phyloP scores from a whole-genome alignment of 2,888 invertebrate genomes.

The Euproctis similis region DNA sequence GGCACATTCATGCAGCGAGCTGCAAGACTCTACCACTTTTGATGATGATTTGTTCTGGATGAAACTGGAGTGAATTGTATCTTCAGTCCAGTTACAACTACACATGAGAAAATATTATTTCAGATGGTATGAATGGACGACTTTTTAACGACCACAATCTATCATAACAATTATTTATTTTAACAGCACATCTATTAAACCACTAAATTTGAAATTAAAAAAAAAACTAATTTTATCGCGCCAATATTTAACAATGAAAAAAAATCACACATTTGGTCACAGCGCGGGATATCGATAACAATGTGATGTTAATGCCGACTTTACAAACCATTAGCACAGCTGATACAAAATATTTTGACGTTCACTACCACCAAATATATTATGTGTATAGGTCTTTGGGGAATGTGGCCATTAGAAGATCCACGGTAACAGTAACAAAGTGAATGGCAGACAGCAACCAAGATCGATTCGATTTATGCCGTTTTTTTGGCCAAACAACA shows the following conservation, averaged over 20 bases:
- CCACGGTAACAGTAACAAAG: conserved; percentile 44
- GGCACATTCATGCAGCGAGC: too few species aligned
- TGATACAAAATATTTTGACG: conserved; percentile 74
- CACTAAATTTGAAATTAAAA: too few species aligned
- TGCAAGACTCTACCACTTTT: too few species aligned
- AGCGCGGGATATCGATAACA: conserved; percentile 43
- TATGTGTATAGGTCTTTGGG: conserved; percentile 63
- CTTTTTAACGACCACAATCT: too few species aligned
- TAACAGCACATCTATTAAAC: too few species aligned
- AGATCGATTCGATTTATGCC: conserved; percentile 74
- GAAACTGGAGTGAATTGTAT: too few species aligned
- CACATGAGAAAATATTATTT: too few species aligned
- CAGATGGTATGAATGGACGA: too few species aligned
- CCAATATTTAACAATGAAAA: not conserved
- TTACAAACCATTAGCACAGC: conserved; percentile 67
- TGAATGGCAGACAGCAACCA: conserved; percentile 58
- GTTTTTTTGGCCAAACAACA: conserved; percentile 61
- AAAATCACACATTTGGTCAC: conserved; percentile 55
- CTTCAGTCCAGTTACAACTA: too few species aligned
- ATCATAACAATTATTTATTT: too few species aligned
- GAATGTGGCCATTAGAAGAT: conserved; percentile 49
- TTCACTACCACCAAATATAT: conserved; percentile 55
- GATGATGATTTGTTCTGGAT: too few species aligned
- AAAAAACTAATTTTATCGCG: not conserved
- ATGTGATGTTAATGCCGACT: conserved; percentile 56